phyloP scores from a whole-genome alignment of 2,797 vertebrate genomes.

The Crenichthys baileyi region DNA sequence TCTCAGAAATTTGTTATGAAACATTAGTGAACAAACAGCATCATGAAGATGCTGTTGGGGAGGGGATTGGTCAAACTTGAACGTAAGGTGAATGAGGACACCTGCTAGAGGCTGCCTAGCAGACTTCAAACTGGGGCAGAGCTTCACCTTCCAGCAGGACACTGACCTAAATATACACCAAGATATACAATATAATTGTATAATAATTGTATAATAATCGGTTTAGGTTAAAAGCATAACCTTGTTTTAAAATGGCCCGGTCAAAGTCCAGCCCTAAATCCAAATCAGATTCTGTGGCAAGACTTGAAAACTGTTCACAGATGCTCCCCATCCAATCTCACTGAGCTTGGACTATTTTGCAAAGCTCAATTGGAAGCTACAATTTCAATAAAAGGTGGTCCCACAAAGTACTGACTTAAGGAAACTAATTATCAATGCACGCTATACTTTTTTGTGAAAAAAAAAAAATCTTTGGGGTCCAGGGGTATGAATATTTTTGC shows the following conservation, averaged over 20 bases:
- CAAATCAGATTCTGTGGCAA: background rate
- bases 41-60: no score
- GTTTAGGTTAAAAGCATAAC: background rate
- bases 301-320: background rate
- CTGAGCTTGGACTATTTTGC: background rate
- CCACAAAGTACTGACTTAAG: background rate
- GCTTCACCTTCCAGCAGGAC: background rate
- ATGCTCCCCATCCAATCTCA: background rate
- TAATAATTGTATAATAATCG: no score
- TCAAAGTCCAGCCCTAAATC: background rate
- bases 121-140: no score
- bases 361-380: background rate
- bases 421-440: background rate
- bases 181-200: no score
- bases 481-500: slow-evolving; percentile 5
- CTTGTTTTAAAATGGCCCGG: background rate
- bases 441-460: no score
- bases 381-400: background rate
- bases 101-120: no score
- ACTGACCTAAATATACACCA: background rate
- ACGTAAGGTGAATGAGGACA: no score
- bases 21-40: no score
- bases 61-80: no score
- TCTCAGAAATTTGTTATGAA: background rate
- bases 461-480: background rate